phyloP scores from a whole-genome alignment of 2,113 vertebrate genomes.

The Dascyllus trimaculatus region DNA sequence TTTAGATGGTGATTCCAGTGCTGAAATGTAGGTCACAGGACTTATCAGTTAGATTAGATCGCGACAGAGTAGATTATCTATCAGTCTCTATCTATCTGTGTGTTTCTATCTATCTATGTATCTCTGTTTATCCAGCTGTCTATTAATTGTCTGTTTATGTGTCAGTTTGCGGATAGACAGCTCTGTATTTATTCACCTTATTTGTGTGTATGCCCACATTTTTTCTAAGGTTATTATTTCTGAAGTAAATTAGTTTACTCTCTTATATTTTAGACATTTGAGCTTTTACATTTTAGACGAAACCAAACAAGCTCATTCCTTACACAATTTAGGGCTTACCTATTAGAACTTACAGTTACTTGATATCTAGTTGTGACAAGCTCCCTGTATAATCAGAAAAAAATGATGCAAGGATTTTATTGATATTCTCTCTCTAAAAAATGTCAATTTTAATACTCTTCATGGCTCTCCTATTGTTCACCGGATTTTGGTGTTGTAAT shows the following conservation, averaged over 20 bases:
- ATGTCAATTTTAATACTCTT: too few relatives aligned
- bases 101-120: conserved; percentile 19
- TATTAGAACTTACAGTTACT: too few relatives aligned
- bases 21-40: conserved; percentile 74
- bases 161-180: too few relatives aligned
- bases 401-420: too few relatives aligned
- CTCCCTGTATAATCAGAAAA: too few relatives aligned
- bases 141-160: too few relatives aligned
- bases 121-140: neutral
- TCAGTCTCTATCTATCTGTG: conserved; percentile 20
- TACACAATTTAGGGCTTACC: too few relatives aligned
- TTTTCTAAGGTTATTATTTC: neutral
- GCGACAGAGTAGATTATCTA: conserved; percentile 8
- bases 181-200: neutral
- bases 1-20: conserved; percentile 32
- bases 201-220: neutral
- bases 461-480: too few relatives aligned
- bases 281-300: neutral
- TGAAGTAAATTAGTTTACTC: neutral
- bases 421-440: too few relatives aligned
- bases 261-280: neutral
- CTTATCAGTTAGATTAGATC: conserved; percentile 45
- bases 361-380: too few relatives aligned
- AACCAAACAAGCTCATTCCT: neutral
- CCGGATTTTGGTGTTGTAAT: neutral